Percentiles rank a stretch among this genome's conserved stretches.
These are phyloP conservation scores for Platycheirus albimanus DNA, from an alignment of 2,888 invertebrate species.

Conservation along the genomic window DNA sequence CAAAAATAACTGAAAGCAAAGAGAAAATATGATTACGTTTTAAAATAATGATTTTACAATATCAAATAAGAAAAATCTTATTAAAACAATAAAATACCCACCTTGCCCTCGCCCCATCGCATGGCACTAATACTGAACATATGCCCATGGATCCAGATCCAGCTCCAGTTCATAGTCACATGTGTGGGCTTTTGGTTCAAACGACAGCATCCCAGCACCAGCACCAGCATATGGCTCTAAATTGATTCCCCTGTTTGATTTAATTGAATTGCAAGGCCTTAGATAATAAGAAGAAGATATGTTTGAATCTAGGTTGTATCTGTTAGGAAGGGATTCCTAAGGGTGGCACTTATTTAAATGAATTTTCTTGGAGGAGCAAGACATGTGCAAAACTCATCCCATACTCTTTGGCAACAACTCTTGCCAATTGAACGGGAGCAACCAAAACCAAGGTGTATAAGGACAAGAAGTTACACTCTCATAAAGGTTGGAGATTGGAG, in stretches of 20 bases:
- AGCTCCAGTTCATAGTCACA: neutral
- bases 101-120: neutral
- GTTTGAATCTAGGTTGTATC: neutral
- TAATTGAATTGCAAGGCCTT: slow-evolving; percentile 44
- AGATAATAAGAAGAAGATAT: neutral
- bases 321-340: slow-evolving; percentile 25
- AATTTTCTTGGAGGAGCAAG: slow-evolving; percentile 33
- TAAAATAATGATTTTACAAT: slow-evolving; percentile 5
- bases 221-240: slow-evolving; percentile 35
- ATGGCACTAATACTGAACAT: neutral
- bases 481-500: neutral
- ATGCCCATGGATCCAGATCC: neutral
- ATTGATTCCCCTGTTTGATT: slow-evolving; percentile 54
- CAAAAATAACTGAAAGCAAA: no score
- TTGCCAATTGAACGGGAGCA: neutral
- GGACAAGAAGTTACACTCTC: neutral
- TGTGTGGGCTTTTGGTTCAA: neutral
- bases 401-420: neutral
- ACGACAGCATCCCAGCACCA: slow-evolving; percentile 14
- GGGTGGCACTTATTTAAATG: slow-evolving; percentile 58
- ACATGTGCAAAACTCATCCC: slow-evolving; percentile 14
- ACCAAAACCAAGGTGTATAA: slow-evolving; percentile 27
- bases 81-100: slow-evolving; percentile 51
- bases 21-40: slow-evolving; percentile 23
- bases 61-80: slow-evolving; percentile 41